A percentile compares a stretch with the other conserved stretches of the same genome.
Evolutionary conservation across 2,888 invertebrate genomes (phyloP).

Genomic region (Camponotus fellah): DNA sequence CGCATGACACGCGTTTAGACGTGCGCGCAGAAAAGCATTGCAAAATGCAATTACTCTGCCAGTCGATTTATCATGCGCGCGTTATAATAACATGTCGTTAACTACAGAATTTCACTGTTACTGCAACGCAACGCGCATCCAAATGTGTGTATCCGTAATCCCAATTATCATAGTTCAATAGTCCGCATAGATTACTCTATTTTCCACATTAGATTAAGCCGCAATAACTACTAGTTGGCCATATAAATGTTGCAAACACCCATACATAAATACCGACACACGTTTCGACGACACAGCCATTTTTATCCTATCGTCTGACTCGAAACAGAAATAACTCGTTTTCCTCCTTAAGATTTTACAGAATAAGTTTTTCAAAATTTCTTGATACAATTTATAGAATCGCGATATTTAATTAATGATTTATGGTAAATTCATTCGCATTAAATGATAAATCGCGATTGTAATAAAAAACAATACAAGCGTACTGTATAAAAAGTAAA

Average conservation of each 20-base stretch:
- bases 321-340: background rate
- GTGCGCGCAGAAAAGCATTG: background rate
- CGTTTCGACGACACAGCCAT: background rate
- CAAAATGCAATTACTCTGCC: slow-evolving; percentile 17
- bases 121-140: background rate
- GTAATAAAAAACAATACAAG: background rate
- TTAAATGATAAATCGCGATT: background rate
- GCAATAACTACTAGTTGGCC: background rate
- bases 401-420: background rate
- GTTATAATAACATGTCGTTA: slow-evolving; percentile 37
- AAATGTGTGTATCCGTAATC: slow-evolving; percentile 35
- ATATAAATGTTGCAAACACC: slow-evolving; percentile 1
- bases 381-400: background rate
- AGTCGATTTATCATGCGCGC: slow-evolving; percentile 27
- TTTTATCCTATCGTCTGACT: slow-evolving; percentile 6
- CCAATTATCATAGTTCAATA: background rate
- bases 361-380: too few relatives aligned
- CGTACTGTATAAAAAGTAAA: background rate
- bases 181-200: slow-evolving; percentile 36
- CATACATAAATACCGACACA: background rate
- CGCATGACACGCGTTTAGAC: background rate
- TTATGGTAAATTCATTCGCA: background rate
- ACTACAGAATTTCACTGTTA: slow-evolving; percentile 23
- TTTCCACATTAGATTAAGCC: slow-evolving; percentile 34
- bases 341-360: background rate